Conservation (phyloP, 2,797 vertebrate species). For the Allobates femoralis region DNA sequence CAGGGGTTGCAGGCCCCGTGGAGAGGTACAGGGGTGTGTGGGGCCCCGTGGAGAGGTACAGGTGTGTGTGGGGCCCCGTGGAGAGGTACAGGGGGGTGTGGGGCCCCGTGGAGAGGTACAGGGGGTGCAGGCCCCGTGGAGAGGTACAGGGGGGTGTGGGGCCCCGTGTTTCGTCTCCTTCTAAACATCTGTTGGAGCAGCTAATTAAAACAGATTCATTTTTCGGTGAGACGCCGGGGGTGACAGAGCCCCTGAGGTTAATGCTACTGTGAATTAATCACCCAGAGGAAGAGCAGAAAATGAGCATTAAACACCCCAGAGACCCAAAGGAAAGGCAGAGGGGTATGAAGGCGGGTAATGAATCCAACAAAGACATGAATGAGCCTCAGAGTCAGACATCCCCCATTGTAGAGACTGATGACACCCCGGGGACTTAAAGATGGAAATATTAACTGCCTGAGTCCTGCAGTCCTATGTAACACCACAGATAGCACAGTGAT, state of each 20-base stretch:
- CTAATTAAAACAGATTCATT: constrained; percentile 37
- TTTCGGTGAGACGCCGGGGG: neutral
- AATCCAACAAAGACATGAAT: neutral
- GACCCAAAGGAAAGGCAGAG: neutral
- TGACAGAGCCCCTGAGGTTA: neutral
- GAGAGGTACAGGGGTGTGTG: no score
- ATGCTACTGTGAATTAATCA: neutral
- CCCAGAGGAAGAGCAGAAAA: no score
- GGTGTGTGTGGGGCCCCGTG: no score
- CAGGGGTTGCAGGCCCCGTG: no score
- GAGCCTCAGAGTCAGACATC: neutral
- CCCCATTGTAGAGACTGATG: neutral
- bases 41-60: constrained; percentile 28
- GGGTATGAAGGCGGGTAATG: neutral
- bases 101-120: no score
- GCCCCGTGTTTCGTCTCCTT: constrained; percentile 11
- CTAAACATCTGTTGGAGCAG: constrained; percentile 34
- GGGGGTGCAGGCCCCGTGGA: no score
- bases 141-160: no score
- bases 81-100: no score
- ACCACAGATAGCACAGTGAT: no score
- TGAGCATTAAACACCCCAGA: neutral
- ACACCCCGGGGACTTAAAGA: constrained; percentile 7
- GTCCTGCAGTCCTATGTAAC: neutral
- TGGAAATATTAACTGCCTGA: neutral